Base-by-base conservation (phyloP, 2,888 invertebrate species). In the Sipha maydis region DNA sequence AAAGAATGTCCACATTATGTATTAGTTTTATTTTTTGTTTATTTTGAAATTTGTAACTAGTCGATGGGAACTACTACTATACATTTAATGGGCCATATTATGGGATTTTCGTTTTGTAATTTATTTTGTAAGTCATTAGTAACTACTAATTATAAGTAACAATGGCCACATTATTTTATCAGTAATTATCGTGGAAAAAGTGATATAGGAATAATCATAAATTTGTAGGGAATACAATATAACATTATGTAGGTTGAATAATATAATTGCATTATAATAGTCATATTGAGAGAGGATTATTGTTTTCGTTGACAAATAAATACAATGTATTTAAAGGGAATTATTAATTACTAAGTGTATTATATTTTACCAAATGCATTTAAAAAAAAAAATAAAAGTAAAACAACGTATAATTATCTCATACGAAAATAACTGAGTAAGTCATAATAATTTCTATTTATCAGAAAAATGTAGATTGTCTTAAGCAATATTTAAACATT, bases 81-180 rank as follows among this genome's bases (percentile, higher is more conserved):
- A 34, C 38, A n/a, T 9, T 48, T 78, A 78, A 67, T 67, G 82
- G 82, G 67, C 28, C 25, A n/a, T 48, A 34, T 78, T 85, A 85
- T 85, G 85, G 77, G 85, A 85, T 85, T 85, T 69, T 85, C 78
- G 85, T 85, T 85, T 85, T 78, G 85, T 85, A 85, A 85, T 85
- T 85, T 78, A 69, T 85, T 85, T 85, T 78, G 85, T 85, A 54
- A 85, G 85, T 85, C 77, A 85, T 85, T 85, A 85, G 85, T 85
- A 69, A 85, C 77, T 69, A 85, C 85, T 85, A 85, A 85, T 85
- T 85, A 85, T 78, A 69, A 78, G 69, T 85, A 85, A 85, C 85
- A 85, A 85, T 85, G 54, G 78, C 34, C 34, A 34, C 85, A 85
- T 85, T 85, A 85, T 78, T 85, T 78, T 78, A 85, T 69, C n/a